These are phyloP conservation scores for Phthorimaea operculella DNA, from an alignment of 1,140 invertebrate species.

Conservation along the genomic window DNA sequence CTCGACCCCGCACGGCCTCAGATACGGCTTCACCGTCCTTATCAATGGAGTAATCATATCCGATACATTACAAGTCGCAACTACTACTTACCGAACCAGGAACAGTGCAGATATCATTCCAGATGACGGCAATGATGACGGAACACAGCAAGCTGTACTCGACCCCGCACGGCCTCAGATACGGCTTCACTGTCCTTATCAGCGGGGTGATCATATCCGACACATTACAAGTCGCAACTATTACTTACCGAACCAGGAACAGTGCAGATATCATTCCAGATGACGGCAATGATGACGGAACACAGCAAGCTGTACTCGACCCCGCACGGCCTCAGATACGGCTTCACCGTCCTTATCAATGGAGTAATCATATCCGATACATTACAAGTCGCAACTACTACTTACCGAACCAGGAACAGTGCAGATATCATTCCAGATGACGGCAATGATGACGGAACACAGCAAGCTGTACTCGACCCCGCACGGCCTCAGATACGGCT, in stretches of 20 bases:
- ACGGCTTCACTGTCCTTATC: conserved; percentile 73
- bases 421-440: conserved; percentile 74
- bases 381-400: conserved; percentile 41
- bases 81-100: conserved; percentile 54
- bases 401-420: conserved; percentile 66
- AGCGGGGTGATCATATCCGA: conserved; percentile 72
- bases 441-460: conserved; percentile 73
- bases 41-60: conserved; percentile 74
- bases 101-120: conserved; percentile 72
- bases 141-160: conserved; percentile 80
- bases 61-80: conserved; percentile 55
- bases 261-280: conserved; percentile 73
- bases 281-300: conserved; percentile 73
- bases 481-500: conserved; percentile 77
- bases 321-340: conserved; percentile 78
- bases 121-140: conserved; percentile 73
- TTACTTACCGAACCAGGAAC: conserved; percentile 63
- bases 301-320: conserved; percentile 80
- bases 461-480: conserved; percentile 81
- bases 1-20: conserved; percentile 79
- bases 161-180: conserved; percentile 78
- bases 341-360: conserved; percentile 73
- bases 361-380: conserved; percentile 71
- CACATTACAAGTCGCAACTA: conserved; percentile 47
- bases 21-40: conserved; percentile 73